phyloP scores from a whole-genome alignment of 2,888 invertebrate species.

The Drosophila barbarae region DNA sequence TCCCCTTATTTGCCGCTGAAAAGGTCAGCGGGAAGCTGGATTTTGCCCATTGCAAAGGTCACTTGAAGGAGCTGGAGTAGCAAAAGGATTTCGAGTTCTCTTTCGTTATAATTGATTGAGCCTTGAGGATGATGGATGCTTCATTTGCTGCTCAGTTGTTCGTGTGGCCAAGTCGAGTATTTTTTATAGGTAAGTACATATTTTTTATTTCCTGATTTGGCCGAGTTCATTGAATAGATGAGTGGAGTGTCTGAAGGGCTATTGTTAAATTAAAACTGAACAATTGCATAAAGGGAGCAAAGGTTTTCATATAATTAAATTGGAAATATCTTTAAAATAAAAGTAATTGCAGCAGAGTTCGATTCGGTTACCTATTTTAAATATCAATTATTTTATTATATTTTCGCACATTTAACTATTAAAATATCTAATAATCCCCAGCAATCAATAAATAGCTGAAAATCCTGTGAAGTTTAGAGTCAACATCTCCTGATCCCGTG shows the following conservation, averaged over 20 bases:
- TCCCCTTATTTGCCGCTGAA: conserved; percentile 29
- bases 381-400: neutral
- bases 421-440: neutral
- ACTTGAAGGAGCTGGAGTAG: conserved; percentile 10
- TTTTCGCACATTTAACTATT: neutral
- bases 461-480: conserved; percentile 1
- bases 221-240: conserved; percentile 1
- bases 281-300: neutral
- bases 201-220: neutral
- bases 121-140: conserved; percentile 54
- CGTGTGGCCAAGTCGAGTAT: conserved; percentile 11
- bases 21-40: conserved; percentile 34
- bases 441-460: conserved; percentile 1
- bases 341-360: neutral
- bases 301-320: neutral
- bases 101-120: conserved; percentile 34
- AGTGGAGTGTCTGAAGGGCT: conserved; percentile 8
- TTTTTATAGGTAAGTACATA: neutral
- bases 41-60: conserved; percentile 29
- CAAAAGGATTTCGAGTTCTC: conserved; percentile 19
- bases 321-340: neutral
- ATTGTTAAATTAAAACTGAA: neutral
- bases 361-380: neutral
- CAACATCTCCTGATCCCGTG: conserved; percentile 5
- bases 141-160: conserved; percentile 63